Base-by-base conservation (phyloP, 2,113 vertebrate species). In the Engraulis encrasicolus region DNA sequence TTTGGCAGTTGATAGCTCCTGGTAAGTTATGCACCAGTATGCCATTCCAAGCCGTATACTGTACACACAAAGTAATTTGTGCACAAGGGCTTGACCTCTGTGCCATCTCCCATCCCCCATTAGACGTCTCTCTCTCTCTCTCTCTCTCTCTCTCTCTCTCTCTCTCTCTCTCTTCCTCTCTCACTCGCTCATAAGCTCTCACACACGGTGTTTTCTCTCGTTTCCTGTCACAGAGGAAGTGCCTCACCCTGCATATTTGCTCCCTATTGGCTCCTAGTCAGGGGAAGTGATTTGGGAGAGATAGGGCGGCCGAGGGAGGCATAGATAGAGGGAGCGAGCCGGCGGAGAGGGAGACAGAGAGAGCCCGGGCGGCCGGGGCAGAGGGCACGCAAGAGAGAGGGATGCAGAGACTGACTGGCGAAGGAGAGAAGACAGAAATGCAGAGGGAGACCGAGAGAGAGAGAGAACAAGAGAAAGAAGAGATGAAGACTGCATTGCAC, bases 221-320 rank as follows among this genome's bases (percentile, higher is more conserved):
- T 91, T 95, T 95, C 94, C 93, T 95, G 94, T 95, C 87, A 91
- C 91, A 95, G 85, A 94, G 95, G 94, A 95, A 95, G 93, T 92
- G 93, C 93, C 93, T 94, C 94, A 88, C 94, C 94, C 94, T 88
- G 87, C 87, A 34, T 82, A 87, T 89, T 89, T 79, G 77, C 90
- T 91, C 90, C 88, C 88, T 45, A 93, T 93, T 93, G 93, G 94
- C 85, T 84, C 83, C 36, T 27, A 80, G 85, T 89, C 81, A 85
- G 86, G 89, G 89, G 50, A 89, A 90, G 80, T 88, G 93, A 93
- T 94, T 93, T 91, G 23, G 84, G 66, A 38, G 85, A 83, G 90
- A 89, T 91, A 86, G 83, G 81, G 83, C 80, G 79, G 40, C 61
- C 19, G 83, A 81, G 31, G 34, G 23, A 83, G 85, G 83, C 61